Evolutionary conservation across 2,797 vertebrate genomes (phyloP).

Genomic region (Sphenodon punctatus): DNA sequence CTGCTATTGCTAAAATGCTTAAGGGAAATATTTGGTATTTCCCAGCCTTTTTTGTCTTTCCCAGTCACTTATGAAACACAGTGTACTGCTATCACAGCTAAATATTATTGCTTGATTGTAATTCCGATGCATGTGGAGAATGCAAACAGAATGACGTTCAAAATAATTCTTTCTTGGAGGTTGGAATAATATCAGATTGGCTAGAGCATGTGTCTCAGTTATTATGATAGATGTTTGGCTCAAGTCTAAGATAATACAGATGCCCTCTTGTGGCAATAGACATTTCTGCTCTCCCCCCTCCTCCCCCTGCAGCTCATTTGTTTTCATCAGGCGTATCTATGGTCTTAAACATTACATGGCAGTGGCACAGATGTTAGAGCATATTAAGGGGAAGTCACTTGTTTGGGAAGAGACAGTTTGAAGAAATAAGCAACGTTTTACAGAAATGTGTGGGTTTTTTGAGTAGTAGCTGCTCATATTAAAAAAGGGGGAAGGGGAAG

Average conservation of each 20-base stretch:
- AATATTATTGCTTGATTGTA: slow-evolving; percentile 10
- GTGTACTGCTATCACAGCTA: slow-evolving; percentile 25
- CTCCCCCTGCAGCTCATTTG: not conserved
- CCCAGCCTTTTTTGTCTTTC: not conserved
- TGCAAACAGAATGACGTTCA: slow-evolving; percentile 17
- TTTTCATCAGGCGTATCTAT: not conserved
- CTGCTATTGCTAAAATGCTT: slow-evolving; percentile 24
- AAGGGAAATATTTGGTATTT: slow-evolving; percentile 20
- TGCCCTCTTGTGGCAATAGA: slow-evolving; percentile 68
- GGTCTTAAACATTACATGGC: no score
- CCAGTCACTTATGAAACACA: not conserved
- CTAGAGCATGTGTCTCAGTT: not conserved
- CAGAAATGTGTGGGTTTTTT: not conserved
- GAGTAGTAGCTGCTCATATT: not conserved
- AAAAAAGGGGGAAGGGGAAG: no score
- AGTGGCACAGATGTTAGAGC: no score
- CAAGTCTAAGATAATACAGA: not conserved
- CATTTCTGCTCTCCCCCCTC: not conserved
- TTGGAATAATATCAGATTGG: not conserved
- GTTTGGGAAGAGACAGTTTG: not conserved
- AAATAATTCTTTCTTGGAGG: not conserved
- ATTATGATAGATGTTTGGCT: not conserved
- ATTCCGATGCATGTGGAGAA: slow-evolving; percentile 44
- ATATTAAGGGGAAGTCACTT: not conserved
- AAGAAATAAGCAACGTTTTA: not conserved